Conservation (phyloP, 2,113 vertebrate species). For the Erythrolamprus reginae region DNA sequence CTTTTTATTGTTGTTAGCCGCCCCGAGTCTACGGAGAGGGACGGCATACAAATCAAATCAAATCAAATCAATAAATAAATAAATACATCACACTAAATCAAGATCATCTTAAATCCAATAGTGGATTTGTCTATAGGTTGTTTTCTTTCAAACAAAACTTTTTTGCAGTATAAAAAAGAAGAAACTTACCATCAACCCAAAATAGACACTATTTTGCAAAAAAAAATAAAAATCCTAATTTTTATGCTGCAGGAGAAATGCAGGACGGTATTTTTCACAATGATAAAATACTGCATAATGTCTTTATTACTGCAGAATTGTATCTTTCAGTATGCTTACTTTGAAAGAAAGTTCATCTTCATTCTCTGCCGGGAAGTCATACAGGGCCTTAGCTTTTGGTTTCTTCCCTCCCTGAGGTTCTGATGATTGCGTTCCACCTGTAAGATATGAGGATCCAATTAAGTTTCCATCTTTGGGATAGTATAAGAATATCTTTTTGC, state of each 20-base stretch:
- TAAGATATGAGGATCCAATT: constrained; percentile 37
- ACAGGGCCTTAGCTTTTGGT: constrained; percentile 78
- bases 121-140: neutral
- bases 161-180: neutral
- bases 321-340: constrained; percentile 61
- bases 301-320: neutral
- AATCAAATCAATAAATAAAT: no score
- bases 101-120: neutral
- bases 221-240: neutral
- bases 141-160: neutral
- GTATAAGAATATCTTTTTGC: neutral
- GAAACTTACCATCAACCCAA: neutral
- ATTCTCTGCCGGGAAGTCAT: constrained; percentile 78
- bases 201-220: neutral
- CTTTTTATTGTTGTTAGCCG: no score
- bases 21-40: no score
- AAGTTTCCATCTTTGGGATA: constrained; percentile 2
- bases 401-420: constrained; percentile 46
- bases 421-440: constrained; percentile 52
- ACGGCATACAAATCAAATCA: no score
- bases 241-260: neutral
- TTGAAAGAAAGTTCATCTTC: constrained; percentile 88
- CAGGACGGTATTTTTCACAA: neutral
- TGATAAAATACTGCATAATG: neutral
- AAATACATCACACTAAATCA: neutral